These are phyloP conservation scores for Tetrax tetrax DNA, from an alignment of 2,113 vertebrate genomes.

Conservation along the genomic window DNA sequence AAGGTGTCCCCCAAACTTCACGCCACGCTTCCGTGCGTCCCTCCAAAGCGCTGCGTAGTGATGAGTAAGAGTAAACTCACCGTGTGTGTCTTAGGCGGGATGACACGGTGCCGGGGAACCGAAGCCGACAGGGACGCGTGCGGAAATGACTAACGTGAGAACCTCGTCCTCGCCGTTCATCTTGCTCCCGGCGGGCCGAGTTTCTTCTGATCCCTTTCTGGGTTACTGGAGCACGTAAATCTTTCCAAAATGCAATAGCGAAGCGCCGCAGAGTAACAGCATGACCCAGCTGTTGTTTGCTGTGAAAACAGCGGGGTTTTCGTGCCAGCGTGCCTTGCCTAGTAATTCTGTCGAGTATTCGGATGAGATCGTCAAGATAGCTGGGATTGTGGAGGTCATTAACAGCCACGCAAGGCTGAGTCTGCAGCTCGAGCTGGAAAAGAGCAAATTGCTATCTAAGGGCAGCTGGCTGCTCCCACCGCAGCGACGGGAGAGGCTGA, in stretches of 20 bases:
- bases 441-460: not conserved
- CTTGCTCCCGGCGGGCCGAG: not conserved
- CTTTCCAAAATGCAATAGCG: not conserved
- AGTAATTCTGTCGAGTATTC: not conserved
- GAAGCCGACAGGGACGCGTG: not conserved
- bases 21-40: rapidly evolving
- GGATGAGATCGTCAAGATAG: not conserved
- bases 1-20: not conserved
- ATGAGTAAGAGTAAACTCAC: not conserved
- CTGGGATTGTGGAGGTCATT: not conserved
- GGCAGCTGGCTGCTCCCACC: not conserved
- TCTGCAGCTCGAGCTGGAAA: not conserved
- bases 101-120: not conserved
- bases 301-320: not conserved
- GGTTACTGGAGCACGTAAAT: slow-evolving; percentile 2
- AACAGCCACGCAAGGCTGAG: not conserved
- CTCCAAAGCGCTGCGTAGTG: not conserved
- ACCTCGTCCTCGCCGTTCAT: not conserved
- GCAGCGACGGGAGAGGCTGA: not conserved
- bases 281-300: slow-evolving; percentile 36
- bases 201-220: not conserved
- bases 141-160: not conserved
- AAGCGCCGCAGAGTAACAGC: not conserved
- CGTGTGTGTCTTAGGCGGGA: not conserved
- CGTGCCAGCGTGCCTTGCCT: not conserved